Evolutionary conservation across 2,797 vertebrate species (phyloP).

Genomic region (Nannoperca australis): DNA sequence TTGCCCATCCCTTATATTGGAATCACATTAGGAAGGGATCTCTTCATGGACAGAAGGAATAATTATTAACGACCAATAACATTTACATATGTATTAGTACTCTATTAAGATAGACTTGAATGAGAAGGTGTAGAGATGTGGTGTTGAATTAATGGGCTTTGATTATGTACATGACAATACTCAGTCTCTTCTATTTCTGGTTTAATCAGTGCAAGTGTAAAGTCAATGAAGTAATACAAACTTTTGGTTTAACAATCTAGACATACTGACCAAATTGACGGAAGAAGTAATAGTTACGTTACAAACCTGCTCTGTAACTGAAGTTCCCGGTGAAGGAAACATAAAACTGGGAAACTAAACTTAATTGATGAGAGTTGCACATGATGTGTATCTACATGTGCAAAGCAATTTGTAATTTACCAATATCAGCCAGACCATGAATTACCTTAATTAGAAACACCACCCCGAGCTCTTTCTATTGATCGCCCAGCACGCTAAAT

Average conservation of each 20-base stretch:
- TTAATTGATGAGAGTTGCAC: constrained; percentile 37
- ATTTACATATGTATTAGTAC: background rate
- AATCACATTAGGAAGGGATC: background rate
- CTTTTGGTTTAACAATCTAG: background rate
- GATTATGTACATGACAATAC: background rate
- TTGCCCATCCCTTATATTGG: background rate
- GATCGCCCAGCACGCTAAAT: constrained; percentile 77
- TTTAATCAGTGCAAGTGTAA: constrained; percentile 4
- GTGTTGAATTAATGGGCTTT: background rate
- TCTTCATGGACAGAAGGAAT: background rate
- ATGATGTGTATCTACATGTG: constrained; percentile 61
- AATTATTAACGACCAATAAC: background rate
- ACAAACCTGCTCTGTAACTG: background rate
- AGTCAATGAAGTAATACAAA: background rate
- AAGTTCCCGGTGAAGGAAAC: constrained; percentile 24
- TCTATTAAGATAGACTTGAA: background rate
- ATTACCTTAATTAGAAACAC: constrained; percentile 88
- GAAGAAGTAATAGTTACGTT: constrained; percentile 2
- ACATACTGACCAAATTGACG: background rate
- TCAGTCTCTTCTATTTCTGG: background rate
- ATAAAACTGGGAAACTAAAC: constrained; percentile 36
- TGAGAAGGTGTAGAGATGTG: too few species aligned
- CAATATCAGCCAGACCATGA: constrained; percentile 78
- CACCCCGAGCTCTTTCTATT: constrained; percentile 82
- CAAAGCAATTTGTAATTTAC: constrained; percentile 76